Conservation (phyloP, 2,797 vertebrate species). For the Sebastes reedi region DNA sequence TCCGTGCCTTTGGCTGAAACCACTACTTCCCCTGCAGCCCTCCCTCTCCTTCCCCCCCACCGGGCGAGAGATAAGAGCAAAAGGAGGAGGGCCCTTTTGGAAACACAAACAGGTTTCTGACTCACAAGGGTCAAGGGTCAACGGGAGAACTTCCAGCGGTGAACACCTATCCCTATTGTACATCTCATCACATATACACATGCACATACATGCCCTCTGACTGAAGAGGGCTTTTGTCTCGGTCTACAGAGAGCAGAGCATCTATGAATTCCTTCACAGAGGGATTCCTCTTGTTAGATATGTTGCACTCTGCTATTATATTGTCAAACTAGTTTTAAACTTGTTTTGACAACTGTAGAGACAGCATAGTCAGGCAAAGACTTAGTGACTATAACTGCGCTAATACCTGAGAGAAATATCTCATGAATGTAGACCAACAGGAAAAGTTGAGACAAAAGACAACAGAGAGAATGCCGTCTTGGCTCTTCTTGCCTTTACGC, state of each 20-base stretch:
- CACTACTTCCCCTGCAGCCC: slow-evolving; percentile 45
- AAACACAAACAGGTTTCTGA: slow-evolving; percentile 74
- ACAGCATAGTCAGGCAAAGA: neutral
- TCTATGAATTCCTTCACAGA: neutral
- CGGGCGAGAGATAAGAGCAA: slow-evolving; percentile 65
- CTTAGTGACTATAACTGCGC: neutral
- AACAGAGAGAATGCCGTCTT: slow-evolving; percentile 29
- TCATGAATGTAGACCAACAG: slow-evolving; percentile 75
- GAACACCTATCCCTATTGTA: slow-evolving; percentile 43
- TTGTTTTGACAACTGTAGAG: slow-evolving; percentile 21
- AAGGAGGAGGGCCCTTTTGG: slow-evolving; percentile 47
- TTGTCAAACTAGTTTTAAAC: slow-evolving; percentile 26
- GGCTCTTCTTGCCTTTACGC: slow-evolving; percentile 22
- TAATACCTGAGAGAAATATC: slow-evolving; percentile 43
- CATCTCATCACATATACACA: slow-evolving; percentile 11
- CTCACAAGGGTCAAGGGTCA: slow-evolving; percentile 62
- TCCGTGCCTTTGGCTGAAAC: slow-evolving; percentile 60
- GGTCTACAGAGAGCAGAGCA: neutral
- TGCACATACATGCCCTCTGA: slow-evolving; percentile 15
- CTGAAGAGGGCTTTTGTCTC: slow-evolving; percentile 2
- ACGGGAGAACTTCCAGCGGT: slow-evolving; percentile 53
- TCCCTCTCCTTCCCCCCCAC: slow-evolving; percentile 24
- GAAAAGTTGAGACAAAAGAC: slow-evolving; percentile 45
- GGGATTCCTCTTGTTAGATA: neutral
- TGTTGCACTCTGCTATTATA: neutral